Evolutionary conservation across 2,113 vertebrate genomes (phyloP).

Genomic region (Nicator chloris): DNA sequence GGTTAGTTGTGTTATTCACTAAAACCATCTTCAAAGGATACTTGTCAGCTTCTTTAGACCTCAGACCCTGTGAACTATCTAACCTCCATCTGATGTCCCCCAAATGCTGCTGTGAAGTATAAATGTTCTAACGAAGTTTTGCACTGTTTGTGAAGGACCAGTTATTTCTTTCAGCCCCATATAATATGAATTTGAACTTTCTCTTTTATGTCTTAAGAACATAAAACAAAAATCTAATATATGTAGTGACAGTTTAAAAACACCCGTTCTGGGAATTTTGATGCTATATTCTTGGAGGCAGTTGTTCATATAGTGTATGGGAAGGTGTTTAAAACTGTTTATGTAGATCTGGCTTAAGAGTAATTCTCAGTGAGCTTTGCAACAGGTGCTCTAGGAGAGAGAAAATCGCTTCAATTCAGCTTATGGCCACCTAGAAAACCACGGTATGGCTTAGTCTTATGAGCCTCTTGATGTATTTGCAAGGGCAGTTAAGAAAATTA

Average conservation of each 20-base stretch:
- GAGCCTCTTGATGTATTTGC: not conserved
- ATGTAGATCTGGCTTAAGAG: not conserved
- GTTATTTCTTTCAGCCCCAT: not conserved
- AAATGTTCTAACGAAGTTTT: not conserved
- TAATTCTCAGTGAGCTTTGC: not conserved
- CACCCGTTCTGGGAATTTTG: not conserved
- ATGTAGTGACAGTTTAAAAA: not conserved
- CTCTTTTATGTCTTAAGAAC: not conserved
- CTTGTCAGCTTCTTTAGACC: not conserved
- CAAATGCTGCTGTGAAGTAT: not conserved
- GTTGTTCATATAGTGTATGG: not conserved
- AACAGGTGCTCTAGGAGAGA: not conserved
- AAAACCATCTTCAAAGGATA: not conserved
- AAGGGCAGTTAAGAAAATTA: not conserved
- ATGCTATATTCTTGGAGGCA: not conserved
- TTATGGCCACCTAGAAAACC: not conserved
- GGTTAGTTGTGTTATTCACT: not conserved
- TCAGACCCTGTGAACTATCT: not conserved
- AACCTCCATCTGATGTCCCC: not conserved
- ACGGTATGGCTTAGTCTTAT: not conserved
- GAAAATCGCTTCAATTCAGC: not conserved
- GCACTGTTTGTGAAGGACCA: not conserved
- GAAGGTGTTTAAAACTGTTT: not conserved
- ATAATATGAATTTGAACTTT: not conserved
- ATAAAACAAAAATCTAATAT: not conserved